phyloP scores from a whole-genome alignment of 2,113 vertebrate genomes.

The Bubo blakistoni region DNA sequence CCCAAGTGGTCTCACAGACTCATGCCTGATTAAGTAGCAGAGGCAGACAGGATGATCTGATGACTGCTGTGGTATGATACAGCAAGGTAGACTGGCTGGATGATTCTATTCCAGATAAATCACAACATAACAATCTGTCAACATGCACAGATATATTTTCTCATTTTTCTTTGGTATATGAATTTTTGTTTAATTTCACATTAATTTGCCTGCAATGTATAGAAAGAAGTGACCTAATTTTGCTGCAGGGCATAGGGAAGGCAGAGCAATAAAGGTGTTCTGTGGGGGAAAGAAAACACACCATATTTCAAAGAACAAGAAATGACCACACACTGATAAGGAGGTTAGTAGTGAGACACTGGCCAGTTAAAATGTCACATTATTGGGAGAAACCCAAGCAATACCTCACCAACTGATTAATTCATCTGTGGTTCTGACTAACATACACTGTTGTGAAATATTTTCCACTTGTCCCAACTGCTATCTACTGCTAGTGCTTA shows the following conservation, averaged over 20 bases:
- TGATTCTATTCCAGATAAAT: slow-evolving; percentile 23
- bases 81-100: not conserved
- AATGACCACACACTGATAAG: not conserved
- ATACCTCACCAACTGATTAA: not conserved
- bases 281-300: not conserved
- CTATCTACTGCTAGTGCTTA: not conserved
- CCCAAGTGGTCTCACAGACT: not conserved
- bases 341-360: not conserved
- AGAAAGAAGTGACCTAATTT: not conserved
- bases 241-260: not conserved
- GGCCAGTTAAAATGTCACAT: not conserved
- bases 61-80: not conserved
- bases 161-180: not conserved
- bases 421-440: not conserved
- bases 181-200: not conserved
- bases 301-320: not conserved
- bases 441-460: not conserved
- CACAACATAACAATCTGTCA: slow-evolving; percentile 17
- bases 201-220: not conserved
- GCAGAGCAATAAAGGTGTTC: not conserved
- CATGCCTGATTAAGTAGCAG: slow-evolving; percentile 13
- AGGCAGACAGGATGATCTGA: slow-evolving; percentile 18
- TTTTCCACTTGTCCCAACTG: not conserved
- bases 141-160: not conserved
- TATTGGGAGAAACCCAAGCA: not conserved